These are phyloP conservation scores for Muscicapa adusta DNA, from an alignment of 2,113 vertebrate species.

Conservation along the genomic window DNA sequence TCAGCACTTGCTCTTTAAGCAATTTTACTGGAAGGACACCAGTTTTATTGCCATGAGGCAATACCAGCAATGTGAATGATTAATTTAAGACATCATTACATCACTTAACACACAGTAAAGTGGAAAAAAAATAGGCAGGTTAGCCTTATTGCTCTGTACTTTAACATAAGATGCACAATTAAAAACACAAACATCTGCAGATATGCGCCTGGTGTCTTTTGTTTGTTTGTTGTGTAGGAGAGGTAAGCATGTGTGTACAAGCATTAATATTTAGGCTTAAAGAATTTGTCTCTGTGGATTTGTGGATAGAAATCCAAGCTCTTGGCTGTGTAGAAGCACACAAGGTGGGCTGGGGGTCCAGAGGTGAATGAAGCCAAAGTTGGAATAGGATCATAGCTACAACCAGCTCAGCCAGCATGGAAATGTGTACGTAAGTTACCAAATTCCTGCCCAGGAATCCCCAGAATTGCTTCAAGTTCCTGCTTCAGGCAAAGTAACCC, in stretches of 20 bases:
- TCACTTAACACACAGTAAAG: not conserved
- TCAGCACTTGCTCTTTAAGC: not conserved
- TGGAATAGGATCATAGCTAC: not conserved
- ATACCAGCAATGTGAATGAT: not conserved
- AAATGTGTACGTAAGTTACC: rapidly evolving
- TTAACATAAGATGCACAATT: not conserved
- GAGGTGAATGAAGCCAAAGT: not conserved
- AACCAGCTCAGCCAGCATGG: not conserved
- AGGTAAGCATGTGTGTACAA: not conserved
- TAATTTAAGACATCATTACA: not conserved
- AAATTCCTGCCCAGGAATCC: not conserved
- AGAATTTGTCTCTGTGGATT: not conserved
- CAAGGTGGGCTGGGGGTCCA: not conserved
- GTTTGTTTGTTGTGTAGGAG: not conserved
- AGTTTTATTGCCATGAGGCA: not conserved
- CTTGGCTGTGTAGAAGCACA: not conserved
- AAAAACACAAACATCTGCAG: not conserved
- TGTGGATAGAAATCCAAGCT: not conserved
- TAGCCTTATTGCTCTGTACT: not conserved
- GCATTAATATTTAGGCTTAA: not conserved
- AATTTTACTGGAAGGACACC: not conserved
- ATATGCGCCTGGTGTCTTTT: not conserved
- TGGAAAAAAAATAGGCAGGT: rapidly evolving
- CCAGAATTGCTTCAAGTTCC: not conserved
- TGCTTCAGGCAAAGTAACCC: not conserved